Evolutionary conservation across 2,113 vertebrate genomes (phyloP).

Genomic region (Rhadina sibilatrix): DNA sequence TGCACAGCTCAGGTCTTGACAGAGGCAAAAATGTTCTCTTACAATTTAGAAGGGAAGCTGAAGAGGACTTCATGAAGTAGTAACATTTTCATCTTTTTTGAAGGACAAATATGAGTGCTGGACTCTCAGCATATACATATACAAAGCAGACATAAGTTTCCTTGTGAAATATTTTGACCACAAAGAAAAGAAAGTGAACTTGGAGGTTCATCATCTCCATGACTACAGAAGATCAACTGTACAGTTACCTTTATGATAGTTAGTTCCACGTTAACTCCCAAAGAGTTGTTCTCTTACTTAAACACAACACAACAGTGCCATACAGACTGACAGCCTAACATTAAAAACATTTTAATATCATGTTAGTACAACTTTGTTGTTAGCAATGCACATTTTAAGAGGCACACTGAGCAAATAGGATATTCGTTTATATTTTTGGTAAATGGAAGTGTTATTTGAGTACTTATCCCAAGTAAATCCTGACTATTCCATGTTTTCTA

Average conservation of each 20-base stretch:
- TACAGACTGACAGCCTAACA: neutral
- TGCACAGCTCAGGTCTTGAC: neutral
- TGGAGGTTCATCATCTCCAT: neutral
- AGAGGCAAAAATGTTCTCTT: neutral
- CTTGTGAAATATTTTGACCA: neutral
- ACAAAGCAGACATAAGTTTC: neutral
- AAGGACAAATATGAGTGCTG: neutral
- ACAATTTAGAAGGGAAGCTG: neutral
- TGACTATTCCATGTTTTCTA: neutral
- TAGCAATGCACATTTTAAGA: neutral
- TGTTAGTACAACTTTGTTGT: neutral
- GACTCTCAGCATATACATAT: neutral
- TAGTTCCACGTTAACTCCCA: neutral
- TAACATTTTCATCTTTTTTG: neutral
- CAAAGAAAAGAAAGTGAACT: neutral
- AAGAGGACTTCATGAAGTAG: neutral
- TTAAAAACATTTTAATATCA: neutral
- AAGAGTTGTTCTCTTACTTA: neutral
- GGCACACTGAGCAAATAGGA: neutral
- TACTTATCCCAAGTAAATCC: neutral
- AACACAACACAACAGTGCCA: rapidly evolving
- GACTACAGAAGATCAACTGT: neutral
- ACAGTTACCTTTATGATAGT: neutral
- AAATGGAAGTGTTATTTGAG: neutral
- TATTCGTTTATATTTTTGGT: neutral